A percentile compares a stretch with the other conserved stretches of the same genome.
phyloP scores from a whole-genome alignment of 2,797 vertebrate genomes.

The Trematomus bernacchii region DNA sequence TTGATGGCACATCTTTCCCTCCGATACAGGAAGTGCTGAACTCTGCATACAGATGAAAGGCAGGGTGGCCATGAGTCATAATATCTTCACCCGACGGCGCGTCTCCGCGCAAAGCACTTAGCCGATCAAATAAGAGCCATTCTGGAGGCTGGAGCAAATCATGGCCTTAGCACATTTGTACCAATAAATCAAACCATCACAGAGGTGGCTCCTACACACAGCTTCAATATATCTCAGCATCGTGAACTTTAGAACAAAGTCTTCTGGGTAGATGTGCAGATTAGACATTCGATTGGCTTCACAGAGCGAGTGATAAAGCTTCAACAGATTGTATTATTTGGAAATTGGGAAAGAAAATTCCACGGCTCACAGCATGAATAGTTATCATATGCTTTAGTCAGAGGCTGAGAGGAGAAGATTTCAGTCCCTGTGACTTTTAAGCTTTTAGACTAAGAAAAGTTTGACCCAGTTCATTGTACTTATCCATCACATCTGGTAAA shows the following conservation, averaged over 20 bases:
- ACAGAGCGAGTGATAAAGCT: slow-evolving; percentile 59
- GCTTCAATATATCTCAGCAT: slow-evolving; percentile 34
- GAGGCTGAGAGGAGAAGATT: slow-evolving; percentile 60
- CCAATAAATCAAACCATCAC: slow-evolving; percentile 56
- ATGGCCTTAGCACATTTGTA: slow-evolving; percentile 59
- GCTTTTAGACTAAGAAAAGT: slow-evolving; percentile 62
- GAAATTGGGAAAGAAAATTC: slow-evolving; percentile 8
- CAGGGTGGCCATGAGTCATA: slow-evolving; percentile 53
- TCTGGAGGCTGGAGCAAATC: slow-evolving; percentile 58
- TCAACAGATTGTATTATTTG: slow-evolving; percentile 49
- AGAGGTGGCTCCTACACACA: slow-evolving; percentile 33
- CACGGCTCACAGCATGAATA: slow-evolving; percentile 61
- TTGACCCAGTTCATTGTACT: slow-evolving; percentile 46
- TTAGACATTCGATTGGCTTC: slow-evolving; percentile 64
- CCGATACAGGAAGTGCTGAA: slow-evolving; percentile 77
- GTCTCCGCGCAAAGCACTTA: slow-evolving; percentile 53
- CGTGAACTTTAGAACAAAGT: slow-evolving; percentile 71
- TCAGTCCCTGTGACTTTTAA: slow-evolving; percentile 57
- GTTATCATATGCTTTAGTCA: slow-evolving; percentile 62
- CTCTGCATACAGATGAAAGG: slow-evolving; percentile 80
- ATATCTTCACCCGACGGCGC: slow-evolving; percentile 26
- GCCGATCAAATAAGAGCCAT: slow-evolving; percentile 60
- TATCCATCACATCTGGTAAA: slow-evolving; percentile 35
- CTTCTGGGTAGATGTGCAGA: slow-evolving; percentile 63
- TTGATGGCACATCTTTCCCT: slow-evolving; percentile 70